Evolutionary conservation across 2,888 invertebrate genomes (phyloP).

Genomic region (Tholera decimalis): DNA sequence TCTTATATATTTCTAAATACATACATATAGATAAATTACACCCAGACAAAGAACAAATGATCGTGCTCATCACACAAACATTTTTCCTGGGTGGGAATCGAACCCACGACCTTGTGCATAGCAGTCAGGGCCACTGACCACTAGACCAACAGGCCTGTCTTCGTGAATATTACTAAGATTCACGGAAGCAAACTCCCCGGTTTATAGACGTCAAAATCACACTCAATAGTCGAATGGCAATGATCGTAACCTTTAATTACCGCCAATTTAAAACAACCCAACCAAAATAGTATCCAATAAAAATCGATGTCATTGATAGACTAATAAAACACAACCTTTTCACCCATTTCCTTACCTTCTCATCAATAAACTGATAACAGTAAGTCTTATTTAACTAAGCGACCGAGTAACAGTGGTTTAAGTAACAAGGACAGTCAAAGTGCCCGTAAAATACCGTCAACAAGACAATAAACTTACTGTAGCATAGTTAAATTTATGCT

Average conservation of each 20-base stretch:
- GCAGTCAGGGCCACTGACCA: too few species aligned
- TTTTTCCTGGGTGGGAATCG: too few species aligned
- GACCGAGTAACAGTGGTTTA: constrained; percentile 31
- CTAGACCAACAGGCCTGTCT: too few species aligned
- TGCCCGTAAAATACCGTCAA: constrained; percentile 55
- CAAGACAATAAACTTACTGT: constrained; percentile 38
- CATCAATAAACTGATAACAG: constrained; percentile 34
- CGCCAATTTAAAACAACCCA: not conserved
- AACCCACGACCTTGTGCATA: too few species aligned
- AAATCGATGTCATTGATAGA: constrained; percentile 10
- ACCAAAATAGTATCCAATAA: constrained; percentile 13
- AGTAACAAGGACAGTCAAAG: constrained; percentile 49
- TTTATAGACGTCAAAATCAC: too few species aligned
- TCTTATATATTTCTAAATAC: too few species aligned
- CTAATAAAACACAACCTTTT: constrained; percentile 20
- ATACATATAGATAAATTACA: too few species aligned
- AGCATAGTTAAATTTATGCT: constrained; percentile 53
- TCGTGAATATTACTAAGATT: too few species aligned
- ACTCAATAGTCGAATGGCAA: not conserved
- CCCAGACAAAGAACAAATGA: too few species aligned
- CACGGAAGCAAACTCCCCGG: too few species aligned
- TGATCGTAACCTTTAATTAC: constrained; percentile 3
- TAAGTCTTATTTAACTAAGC: constrained; percentile 11
- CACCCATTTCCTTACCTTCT: not conserved
- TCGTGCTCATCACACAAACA: too few species aligned